Percentiles rank a stretch among this genome's conserved stretches.
These are phyloP conservation scores for Aphidius ervi DNA, from an alignment of 1,140 invertebrate genomes.

Conservation along the genomic window DNA sequence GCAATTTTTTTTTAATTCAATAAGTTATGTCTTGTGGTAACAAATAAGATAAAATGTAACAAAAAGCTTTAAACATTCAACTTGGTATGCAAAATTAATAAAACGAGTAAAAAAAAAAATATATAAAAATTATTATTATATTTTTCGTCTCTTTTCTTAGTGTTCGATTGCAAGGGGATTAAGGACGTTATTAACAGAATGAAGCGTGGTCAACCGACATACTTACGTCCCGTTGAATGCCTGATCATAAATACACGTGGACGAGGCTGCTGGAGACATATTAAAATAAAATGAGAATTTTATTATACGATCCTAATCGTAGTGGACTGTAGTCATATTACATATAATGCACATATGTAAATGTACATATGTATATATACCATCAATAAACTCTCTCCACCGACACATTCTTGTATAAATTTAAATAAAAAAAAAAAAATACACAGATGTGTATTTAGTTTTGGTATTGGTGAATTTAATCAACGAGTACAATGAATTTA, in stretches of 20 bases:
- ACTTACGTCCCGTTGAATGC: slow-evolving; percentile 42
- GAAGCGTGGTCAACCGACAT: slow-evolving; percentile 35
- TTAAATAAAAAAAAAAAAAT: too few species aligned
- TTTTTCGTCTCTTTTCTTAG: background rate
- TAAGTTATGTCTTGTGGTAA: slow-evolving; percentile 11
- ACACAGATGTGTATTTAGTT: too few species aligned
- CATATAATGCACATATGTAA: background rate
- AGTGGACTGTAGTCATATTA: slow-evolving; percentile 20
- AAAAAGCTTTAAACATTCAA: slow-evolving; percentile 5
- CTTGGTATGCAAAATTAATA: background rate
- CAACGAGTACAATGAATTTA: too few species aligned
- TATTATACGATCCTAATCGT: slow-evolving; percentile 41
- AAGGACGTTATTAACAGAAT: slow-evolving; percentile 47
- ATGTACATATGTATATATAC: background rate
- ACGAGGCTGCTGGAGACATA: slow-evolving; percentile 21
- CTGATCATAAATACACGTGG: slow-evolving; percentile 41
- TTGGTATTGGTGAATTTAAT: too few species aligned
- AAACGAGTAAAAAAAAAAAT: slow-evolving; percentile 21
- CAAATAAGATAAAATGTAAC: slow-evolving; percentile 5
- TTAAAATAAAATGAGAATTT: slow-evolving; percentile 48
- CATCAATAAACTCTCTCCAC: too few species aligned
- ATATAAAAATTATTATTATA: slow-evolving; percentile 32
- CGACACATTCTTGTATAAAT: too few species aligned
- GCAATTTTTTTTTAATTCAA: too few species aligned
- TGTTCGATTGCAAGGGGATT: slow-evolving; percentile 36